Conservation (phyloP, 2,888 invertebrate genomes). For the Oscheius myriophilus region DNA sequence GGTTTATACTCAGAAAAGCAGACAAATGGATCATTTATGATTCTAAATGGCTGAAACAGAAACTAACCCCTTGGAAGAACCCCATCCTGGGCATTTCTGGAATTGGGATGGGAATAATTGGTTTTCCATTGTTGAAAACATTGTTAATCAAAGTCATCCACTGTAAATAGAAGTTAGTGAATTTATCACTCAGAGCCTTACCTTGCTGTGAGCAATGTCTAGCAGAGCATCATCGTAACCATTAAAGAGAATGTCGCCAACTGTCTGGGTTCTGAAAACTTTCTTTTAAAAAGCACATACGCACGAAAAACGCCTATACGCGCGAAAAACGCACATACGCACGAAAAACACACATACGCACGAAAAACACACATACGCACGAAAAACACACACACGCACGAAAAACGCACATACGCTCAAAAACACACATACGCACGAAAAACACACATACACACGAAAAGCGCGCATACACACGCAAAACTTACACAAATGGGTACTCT, state of each 20-base stretch:
- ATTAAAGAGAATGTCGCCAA: constrained; percentile 62
- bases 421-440: too few species aligned
- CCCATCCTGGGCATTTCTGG: constrained; percentile 60
- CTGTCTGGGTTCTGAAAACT: constrained; percentile 46
- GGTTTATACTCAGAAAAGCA: neutral
- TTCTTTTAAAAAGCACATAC: neutral
- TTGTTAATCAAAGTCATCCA: constrained; percentile 38
- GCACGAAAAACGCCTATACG: neutral
- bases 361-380: too few species aligned
- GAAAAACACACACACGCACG: too few species aligned
- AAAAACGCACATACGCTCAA: too few species aligned
- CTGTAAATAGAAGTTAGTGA: constrained; percentile 10
- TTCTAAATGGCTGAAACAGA: neutral
- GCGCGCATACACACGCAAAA: too few species aligned
- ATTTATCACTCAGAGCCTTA: constrained; percentile 15
- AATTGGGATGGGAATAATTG: constrained; percentile 62
- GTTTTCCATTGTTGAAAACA: constrained; percentile 41
- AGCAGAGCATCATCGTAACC: constrained; percentile 64
- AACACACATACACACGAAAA: too few species aligned
- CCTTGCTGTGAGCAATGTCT: constrained; percentile 55
- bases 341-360: too few species aligned
- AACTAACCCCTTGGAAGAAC: constrained; percentile 57
- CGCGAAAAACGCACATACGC: neutral
- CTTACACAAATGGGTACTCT: constrained; percentile 58
- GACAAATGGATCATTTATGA: neutral